A percentile compares a stretch with the other conserved stretches of the same genome.
Conservation (phyloP, 37 sponge, comb jelly and placozoan genomes). For the Mnemiopsis leidyi region DNA sequence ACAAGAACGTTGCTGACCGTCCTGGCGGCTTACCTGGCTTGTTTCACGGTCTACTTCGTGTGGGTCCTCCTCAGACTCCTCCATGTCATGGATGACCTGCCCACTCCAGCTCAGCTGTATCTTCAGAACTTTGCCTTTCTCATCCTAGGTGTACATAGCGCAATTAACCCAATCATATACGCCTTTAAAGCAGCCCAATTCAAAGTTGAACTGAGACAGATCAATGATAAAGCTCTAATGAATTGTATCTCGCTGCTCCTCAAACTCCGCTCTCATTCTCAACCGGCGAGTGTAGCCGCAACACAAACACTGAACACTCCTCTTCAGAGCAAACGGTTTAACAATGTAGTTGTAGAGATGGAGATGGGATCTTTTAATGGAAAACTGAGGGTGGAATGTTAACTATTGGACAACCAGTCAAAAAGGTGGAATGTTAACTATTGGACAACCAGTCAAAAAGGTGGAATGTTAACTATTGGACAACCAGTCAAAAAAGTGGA, state of each 20-base stretch:
- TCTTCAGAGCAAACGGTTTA: neutral
- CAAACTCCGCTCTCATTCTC: neutral
- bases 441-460: no score
- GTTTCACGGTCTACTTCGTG: slow-evolving; percentile 62
- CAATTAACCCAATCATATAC: slow-evolving; percentile 5
- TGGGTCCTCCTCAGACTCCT: neutral
- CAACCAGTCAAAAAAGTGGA: no score
- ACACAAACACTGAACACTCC: neutral
- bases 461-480: no score
- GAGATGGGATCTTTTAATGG: no score
- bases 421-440: no score
- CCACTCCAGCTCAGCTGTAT: neutral
- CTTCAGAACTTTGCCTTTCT: slow-evolving; percentile 37
- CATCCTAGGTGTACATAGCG: slow-evolving; percentile 16
- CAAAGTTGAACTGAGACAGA: slow-evolving; percentile 3
- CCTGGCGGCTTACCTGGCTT: slow-evolving; percentile 5
- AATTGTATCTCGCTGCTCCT: neutral
- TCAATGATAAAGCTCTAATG: neutral
- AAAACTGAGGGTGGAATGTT: no score
- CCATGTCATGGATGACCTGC: neutral
- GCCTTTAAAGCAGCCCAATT: slow-evolving; percentile 57
- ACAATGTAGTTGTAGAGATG: neutral
- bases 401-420: no score
- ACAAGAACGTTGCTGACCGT: slow-evolving; percentile 46
- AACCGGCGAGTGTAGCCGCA: neutral